A percentile compares a stretch with the other conserved stretches of the same genome.
These are phyloP conservation scores for Caenorhabditis drosophilae DNA, from an alignment of 2,888 invertebrate genomes.

Conservation along the genomic window DNA sequence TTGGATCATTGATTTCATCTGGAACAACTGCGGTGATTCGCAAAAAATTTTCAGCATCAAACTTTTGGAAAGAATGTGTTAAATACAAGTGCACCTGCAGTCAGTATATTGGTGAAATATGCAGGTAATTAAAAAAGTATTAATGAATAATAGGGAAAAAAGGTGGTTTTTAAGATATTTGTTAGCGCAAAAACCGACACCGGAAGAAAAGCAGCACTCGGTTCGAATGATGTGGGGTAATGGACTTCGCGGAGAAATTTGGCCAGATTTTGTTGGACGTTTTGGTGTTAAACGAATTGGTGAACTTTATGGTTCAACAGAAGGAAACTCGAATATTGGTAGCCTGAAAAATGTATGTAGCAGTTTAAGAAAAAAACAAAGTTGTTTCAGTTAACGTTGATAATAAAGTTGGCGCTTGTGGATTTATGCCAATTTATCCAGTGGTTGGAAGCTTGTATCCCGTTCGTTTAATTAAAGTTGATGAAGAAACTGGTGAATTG, in stretches of 20 bases:
- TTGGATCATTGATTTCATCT: constrained; percentile 52
- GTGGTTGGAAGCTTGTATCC: constrained; percentile 88
- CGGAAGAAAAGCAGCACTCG: constrained; percentile 71
- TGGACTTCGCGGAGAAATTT: constrained; percentile 89
- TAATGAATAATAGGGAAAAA: no score
- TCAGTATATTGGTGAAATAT: constrained; percentile 74
- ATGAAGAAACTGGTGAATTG: constrained; percentile 86
- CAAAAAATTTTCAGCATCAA: constrained; percentile 90
- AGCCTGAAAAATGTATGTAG: background rate
- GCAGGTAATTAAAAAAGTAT: constrained; percentile 64
- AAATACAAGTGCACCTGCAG: constrained; percentile 57
- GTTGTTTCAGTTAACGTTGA: constrained; percentile 80
- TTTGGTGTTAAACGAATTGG: constrained; percentile 84
- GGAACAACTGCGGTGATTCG: constrained; percentile 83
- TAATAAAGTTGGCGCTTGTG: constrained; percentile 85
- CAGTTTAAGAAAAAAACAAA: background rate
- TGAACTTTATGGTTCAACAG: constrained; percentile 95
- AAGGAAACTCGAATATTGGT: constrained; percentile 92
- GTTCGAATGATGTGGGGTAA: constrained; percentile 86
- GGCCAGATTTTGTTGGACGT: constrained; percentile 82
- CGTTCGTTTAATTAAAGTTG: constrained; percentile 88
- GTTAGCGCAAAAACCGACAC: constrained; percentile 71
- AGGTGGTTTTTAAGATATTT: constrained; percentile 70
- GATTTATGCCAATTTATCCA: constrained; percentile 82
- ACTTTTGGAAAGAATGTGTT: constrained; percentile 78